Base-by-base conservation (phyloP, 2,888 invertebrate species). In the Biston stratarius region DNA sequence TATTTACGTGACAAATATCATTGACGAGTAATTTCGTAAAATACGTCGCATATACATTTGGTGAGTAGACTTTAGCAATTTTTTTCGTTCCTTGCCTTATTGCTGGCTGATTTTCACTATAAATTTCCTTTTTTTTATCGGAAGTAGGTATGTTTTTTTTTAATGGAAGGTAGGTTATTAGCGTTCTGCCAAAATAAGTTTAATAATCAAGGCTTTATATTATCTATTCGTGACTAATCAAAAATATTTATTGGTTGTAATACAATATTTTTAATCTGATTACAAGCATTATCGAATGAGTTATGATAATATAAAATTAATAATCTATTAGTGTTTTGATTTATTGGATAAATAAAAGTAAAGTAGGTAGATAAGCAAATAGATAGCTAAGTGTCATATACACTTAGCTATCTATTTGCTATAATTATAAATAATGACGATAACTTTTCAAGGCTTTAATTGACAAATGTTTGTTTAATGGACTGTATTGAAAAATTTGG, bases 11-110 rank as follows among this genome's bases (percentile, higher is more conserved):
- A 42, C 55, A 61, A 71, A 55, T 58, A 34, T 45, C 34, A 56
- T 49, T 55, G n/a, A 12, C 40, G 24, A 45, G 12, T n/a, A 59
- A 44, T 58, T 71, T 15, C 67, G 61, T 61, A 71, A 58, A 48
- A 73, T 67, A 78, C 70, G 70, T 76, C 70, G 73, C 74, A 75
- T 71, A 77, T 66, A 72, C 74, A 70, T 81, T 83, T 69, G 85
- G 87, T 87, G 78, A 87, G 87, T 85, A 49, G 40, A 56, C 72
- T 77, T 44, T 59, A 59, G 24, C 15, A 48, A 61, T 53, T 33
- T 47, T 63, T 45, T 12, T 40, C 45, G n/a, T 8, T 5, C 47
- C 2, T 24, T n/a, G 53, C 9, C 38, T 47, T 45, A 33, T 42
- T 24, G 2, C n/a, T 55, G 69, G 52, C 65, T 69, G 56, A 14